Evolutionary conservation across 2,797 vertebrate genomes (phyloP).

Genomic region (Argyrosomus regius): DNA sequence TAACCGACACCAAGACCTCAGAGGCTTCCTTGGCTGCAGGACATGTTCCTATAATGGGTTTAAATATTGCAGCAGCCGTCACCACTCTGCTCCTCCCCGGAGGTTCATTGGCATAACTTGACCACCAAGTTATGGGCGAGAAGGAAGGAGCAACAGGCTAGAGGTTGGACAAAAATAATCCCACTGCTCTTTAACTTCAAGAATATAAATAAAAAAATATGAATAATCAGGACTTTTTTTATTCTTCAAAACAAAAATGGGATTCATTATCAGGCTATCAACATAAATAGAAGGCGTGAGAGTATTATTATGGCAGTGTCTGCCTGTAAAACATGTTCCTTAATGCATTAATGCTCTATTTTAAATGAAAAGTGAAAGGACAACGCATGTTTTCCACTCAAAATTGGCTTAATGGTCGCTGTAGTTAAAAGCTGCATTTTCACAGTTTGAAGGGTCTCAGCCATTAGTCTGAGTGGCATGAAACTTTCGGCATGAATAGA

Average conservation of each 20-base stretch:
- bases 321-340: conserved; percentile 15
- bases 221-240: neutral
- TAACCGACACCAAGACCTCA: conserved; percentile 27
- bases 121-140: conserved; percentile 19
- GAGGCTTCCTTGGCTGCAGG: conserved; percentile 45
- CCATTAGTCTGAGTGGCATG: conserved; percentile 48
- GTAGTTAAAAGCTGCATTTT: conserved; percentile 47
- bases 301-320: neutral
- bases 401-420: conserved; percentile 28
- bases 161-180: conserved; percentile 2
- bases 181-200: too few species aligned
- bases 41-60: conserved; percentile 45
- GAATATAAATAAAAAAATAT: neutral
- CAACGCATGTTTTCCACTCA: conserved; percentile 16
- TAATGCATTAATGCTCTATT: conserved; percentile 10
- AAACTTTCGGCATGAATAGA: conserved; percentile 42
- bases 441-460: conserved; percentile 48
- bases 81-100: conserved; percentile 7
- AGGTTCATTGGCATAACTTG: conserved; percentile 36
- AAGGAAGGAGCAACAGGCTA: conserved; percentile 33
- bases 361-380: conserved; percentile 30
- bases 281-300: neutral
- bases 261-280: neutral
- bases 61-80: conserved; percentile 49
- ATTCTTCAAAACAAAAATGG: conserved; percentile 3